phyloP scores from a whole-genome alignment of 64 coral and sea anemone genomes.

The Porites australiensis region DNA sequence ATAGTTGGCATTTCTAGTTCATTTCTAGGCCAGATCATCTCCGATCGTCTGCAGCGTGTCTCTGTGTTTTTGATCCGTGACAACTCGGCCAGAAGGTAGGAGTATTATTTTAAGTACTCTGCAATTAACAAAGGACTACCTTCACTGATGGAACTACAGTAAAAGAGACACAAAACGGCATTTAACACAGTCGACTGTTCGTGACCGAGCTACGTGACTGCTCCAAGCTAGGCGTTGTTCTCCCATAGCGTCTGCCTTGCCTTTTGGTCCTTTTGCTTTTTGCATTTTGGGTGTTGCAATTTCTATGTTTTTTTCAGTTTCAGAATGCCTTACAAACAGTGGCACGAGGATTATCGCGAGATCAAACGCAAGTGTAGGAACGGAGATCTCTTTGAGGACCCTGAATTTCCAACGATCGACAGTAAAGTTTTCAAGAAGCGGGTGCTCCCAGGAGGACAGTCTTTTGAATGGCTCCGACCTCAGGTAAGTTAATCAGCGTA shows the following conservation, averaged over 20 bases:
- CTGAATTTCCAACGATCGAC: constrained; percentile 38
- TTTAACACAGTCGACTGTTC: background rate
- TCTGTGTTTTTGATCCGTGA: background rate
- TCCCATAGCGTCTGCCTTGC: background rate
- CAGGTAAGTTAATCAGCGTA: background rate
- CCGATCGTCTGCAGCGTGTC: background rate
- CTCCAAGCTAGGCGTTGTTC: constrained; percentile 18
- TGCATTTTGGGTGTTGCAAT: background rate
- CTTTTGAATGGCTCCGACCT: constrained; percentile 36
- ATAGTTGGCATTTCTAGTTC: background rate
- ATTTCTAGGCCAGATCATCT: background rate
- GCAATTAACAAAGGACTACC: background rate
- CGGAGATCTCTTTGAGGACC: background rate
- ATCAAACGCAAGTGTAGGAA: constrained; percentile 3
- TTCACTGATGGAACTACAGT: background rate
- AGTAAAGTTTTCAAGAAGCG: constrained; percentile 57
- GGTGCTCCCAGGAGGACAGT: constrained; percentile 36
- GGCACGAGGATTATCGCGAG: constrained; percentile 14
- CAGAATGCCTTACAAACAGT: constrained; percentile 37
- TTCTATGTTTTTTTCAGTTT: constrained; percentile 4
- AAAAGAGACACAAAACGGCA: background rate
- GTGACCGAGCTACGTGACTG: constrained; percentile 35
- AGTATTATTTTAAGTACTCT: background rate
- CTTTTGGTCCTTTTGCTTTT: background rate
- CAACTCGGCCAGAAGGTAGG: background rate